A percentile compares a stretch with the other conserved stretches of the same genome.
Evolutionary conservation across 2,888 invertebrate genomes (phyloP).

Genomic region (Drosophila anceps): DNA sequence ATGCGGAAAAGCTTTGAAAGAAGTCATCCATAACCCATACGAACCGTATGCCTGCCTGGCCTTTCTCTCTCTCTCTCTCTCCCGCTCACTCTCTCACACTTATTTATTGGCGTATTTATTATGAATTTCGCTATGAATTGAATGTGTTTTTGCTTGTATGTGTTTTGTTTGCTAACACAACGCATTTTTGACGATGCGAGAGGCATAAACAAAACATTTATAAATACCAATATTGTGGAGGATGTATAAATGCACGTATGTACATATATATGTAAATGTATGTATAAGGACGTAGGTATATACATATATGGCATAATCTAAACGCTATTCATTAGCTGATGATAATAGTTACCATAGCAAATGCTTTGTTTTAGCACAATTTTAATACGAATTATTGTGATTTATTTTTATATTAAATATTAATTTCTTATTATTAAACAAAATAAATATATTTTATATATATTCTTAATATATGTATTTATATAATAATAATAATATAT

Average conservation of each 20-base stretch:
- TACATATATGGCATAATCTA: background rate
- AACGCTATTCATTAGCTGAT: background rate
- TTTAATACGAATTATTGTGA: background rate
- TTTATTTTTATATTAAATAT: no score
- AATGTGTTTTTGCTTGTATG: conserved; percentile 10
- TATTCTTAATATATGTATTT: no score
- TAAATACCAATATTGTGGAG: conserved; percentile 47
- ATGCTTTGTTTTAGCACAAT: background rate
- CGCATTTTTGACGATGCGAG: conserved; percentile 37
- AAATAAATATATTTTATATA: no score
- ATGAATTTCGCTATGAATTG: conserved; percentile 26
- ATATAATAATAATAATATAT: no score
- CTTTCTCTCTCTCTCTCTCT: background rate
- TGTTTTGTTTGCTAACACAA: conserved; percentile 39
- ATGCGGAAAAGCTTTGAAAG: conserved; percentile 68
- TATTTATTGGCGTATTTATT: conserved; percentile 17
- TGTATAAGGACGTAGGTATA: background rate
- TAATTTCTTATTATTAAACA: no score
- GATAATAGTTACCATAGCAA: background rate
- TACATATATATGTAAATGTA: background rate
- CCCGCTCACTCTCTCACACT: background rate
- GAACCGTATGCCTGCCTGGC: background rate
- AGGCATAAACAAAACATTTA: conserved; percentile 48
- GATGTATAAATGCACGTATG: conserved; percentile 41
- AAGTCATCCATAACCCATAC: conserved; percentile 34